Evolutionary conservation across 2,113 vertebrate species (phyloP), one percentile per base, ranked within the genome.

Genomic region (Pluvialis apricaria): DNA sequence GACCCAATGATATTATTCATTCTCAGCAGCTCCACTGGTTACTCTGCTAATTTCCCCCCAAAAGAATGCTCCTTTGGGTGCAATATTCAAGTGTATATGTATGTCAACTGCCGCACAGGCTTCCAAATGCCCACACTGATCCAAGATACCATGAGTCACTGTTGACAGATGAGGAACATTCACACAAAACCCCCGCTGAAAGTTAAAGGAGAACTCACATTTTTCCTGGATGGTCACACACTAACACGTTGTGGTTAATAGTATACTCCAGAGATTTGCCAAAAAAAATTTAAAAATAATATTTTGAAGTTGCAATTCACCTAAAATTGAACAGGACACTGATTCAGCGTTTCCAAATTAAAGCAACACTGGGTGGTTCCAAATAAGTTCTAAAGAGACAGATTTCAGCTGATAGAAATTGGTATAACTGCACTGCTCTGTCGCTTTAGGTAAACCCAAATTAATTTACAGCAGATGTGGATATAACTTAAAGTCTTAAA

Each of bases 131-230:
- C 90, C 90, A 90, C 70, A 94, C 3, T 66, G 51, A 95, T 95
- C 70, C 95, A 94, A 94, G 93, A 94, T 54, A 87, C 21, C 52
- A 69, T 90, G 90, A 64, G 86, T 95, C 58, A 75, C 83, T 95
- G 79, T 5, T 92, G 85, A 97, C 72, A 94, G 95, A 96, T 96
- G 92, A 96, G 78, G 88, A 96, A 96, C 88, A 97, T 64, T 94
- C 95, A 82, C 70, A 82, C 66, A 95, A 91, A 94, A 81, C 60
- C 16, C 32, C 54, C 2, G 2, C 36, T 91, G 61, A 90, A 92
- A 90, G 69, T 70, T 94, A 93, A 93, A 92, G 95, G 77, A 89
- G 70, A 96, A 91, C 52, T 95, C 40, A 73, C 29, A 47, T 57
- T 90, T 96, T 88, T 92, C 82, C 14, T 91, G 78, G 40, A 94